Evolutionary conservation across 2,113 vertebrate species (phyloP).

Genomic region (Hyla sarda): DNA sequence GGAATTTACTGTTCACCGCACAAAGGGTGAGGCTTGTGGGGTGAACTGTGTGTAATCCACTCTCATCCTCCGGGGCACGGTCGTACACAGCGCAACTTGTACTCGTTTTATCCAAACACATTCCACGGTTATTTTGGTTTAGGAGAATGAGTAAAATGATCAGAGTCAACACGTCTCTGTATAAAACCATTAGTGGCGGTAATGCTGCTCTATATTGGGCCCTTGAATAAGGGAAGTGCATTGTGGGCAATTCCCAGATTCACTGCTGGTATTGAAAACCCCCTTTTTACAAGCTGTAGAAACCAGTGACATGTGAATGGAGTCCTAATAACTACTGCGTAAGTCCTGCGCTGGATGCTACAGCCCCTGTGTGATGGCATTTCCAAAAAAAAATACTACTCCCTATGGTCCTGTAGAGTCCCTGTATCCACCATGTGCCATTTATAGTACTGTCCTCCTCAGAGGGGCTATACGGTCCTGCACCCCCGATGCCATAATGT

Average conservation of each 20-base stretch:
- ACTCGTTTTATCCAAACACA: background rate
- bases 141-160: background rate
- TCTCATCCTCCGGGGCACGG: background rate
- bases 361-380: no score
- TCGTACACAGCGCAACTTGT: background rate
- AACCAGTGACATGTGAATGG: no score
- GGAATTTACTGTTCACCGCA: conserved; percentile 36
- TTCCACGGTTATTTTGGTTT: background rate
- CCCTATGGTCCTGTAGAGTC: no score
- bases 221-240: background rate
- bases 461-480: no score
- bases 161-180: background rate
- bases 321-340: no score
- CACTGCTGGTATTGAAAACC: background rate
- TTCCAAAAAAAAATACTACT: no score
- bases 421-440: no score
- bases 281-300: no score
- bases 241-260: background rate
- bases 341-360: no score
- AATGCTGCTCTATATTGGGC: no score
- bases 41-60: background rate
- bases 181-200: background rate
- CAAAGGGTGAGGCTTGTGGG: conserved; percentile 40
- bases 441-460: no score
- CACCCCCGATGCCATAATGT: no score